Evolutionary conservation across 1,140 invertebrate species (phyloP).

Genomic region (Pseudomyrmex gracilis): DNA sequence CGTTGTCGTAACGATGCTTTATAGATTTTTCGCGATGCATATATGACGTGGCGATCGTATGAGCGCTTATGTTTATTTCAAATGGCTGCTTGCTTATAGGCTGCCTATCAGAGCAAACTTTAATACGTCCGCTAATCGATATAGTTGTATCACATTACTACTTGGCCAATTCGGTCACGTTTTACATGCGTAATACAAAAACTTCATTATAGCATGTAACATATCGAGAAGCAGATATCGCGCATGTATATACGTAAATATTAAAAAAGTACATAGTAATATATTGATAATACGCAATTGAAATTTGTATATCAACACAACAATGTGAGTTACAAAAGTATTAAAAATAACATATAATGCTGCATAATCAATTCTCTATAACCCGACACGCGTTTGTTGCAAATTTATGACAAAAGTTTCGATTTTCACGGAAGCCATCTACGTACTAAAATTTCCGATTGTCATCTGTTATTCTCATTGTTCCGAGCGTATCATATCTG

Average conservation of each 20-base stretch:
- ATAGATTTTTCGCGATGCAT: slow-evolving; percentile 79
- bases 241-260: not conserved
- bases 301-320: too few relatives aligned
- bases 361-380: not conserved
- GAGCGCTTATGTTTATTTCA: slow-evolving; percentile 82
- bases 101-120: slow-evolving; percentile 57
- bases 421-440: slow-evolving; percentile 30
- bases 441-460: slow-evolving; percentile 45
- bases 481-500: slow-evolving; percentile 17
- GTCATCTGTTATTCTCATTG: slow-evolving; percentile 17
- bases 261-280: not conserved
- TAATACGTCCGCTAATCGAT: slow-evolving; percentile 49
- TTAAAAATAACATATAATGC: not conserved
- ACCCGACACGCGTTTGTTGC: not conserved
- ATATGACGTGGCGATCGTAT: slow-evolving; percentile 83
- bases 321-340: too few relatives aligned
- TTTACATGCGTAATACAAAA: slow-evolving; percentile 16
- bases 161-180: slow-evolving; percentile 21
- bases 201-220: not conserved
- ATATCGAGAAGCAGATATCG: too few relatives aligned
- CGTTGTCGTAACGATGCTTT: slow-evolving; percentile 76
- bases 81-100: slow-evolving; percentile 67
- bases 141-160: slow-evolving; percentile 52
- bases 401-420: slow-evolving; percentile 3
- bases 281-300: not conserved